A percentile compares a stretch with the other conserved stretches of the same genome.
Evolutionary conservation across 1,140 invertebrate species (phyloP).

Genomic region (Conus betulinus): DNA sequence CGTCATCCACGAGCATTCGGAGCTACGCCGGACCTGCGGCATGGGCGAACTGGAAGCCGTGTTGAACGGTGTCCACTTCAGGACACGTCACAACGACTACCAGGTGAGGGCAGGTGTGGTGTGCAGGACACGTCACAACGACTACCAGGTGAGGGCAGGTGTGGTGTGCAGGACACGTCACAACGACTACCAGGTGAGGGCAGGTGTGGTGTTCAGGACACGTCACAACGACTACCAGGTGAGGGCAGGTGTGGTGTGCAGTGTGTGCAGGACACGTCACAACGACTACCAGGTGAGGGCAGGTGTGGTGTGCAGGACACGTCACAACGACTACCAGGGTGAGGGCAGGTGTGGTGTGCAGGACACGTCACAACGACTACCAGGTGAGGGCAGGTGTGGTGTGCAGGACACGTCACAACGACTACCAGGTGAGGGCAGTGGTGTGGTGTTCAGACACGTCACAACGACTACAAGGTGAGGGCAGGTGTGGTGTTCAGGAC

Average conservation of each 20-base stretch:
- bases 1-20: neutral
- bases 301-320: too few relatives aligned
- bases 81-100: conserved; percentile 71
- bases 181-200: conserved; percentile 64
- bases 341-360: too few relatives aligned
- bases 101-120: conserved; percentile 2
- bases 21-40: neutral
- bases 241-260: neutral
- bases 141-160: conserved; percentile 53
- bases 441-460: too few relatives aligned
- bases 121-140: conserved; percentile 55
- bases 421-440: too few relatives aligned
- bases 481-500: conserved; percentile 69
- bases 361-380: conserved; percentile 25
- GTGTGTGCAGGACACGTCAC: too few relatives aligned
- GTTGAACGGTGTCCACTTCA: conserved; percentile 68
- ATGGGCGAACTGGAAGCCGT: conserved; percentile 60
- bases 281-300: too few relatives aligned
- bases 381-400: conserved; percentile 41
- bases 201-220: too few relatives aligned
- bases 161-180: conserved; percentile 30
- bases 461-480: conserved; percentile 49
- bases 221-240: conserved; percentile 67
- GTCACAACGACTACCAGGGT: too few relatives aligned
- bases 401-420: too few relatives aligned